phyloP scores from a whole-genome alignment of 2,797 vertebrate genomes.

The Gouania willdenowi region DNA sequence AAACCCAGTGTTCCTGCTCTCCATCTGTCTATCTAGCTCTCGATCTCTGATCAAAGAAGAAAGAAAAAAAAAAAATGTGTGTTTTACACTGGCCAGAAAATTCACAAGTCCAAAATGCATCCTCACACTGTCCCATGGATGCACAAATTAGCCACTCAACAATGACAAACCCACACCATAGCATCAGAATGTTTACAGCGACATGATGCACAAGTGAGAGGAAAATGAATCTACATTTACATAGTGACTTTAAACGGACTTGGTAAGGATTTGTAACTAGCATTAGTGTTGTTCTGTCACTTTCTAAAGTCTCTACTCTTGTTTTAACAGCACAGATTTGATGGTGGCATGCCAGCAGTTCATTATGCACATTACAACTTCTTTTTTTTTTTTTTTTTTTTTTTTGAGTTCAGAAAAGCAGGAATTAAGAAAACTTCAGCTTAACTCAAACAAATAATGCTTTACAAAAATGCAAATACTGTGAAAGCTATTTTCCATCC shows the following conservation, averaged over 20 bases:
- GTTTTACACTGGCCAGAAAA: constrained; percentile 3
- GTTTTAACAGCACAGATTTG: constrained; percentile 60
- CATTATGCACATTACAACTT: constrained; percentile 13
- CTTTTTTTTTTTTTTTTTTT: no score
- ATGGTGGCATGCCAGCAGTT: constrained; percentile 44
- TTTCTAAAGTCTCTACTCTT: constrained; percentile 20
- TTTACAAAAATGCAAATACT: no score
- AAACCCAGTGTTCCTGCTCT: constrained; percentile 43
- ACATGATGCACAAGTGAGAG: no score
- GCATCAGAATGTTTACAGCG: no score
- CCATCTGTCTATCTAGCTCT: constrained; percentile 51
- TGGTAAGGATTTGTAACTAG: no score
- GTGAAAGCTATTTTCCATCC: no score
- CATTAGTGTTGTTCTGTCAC: constrained; percentile 10
- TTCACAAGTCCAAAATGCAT: background rate
- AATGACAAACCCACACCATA: constrained; percentile 1
- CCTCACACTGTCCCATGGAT: background rate
- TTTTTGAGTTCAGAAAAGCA: no score
- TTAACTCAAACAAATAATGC: no score
- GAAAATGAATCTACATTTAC: no score
- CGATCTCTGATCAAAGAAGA: constrained; percentile 21
- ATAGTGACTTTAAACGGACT: no score
- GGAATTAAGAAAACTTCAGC: no score
- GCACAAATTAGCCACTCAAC: background rate
- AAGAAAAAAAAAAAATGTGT: constrained; percentile 6